These are phyloP conservation scores for Eulemur macaco DNA, from an alignment of 2,113 vertebrate genomes.

Conservation along the genomic window DNA sequence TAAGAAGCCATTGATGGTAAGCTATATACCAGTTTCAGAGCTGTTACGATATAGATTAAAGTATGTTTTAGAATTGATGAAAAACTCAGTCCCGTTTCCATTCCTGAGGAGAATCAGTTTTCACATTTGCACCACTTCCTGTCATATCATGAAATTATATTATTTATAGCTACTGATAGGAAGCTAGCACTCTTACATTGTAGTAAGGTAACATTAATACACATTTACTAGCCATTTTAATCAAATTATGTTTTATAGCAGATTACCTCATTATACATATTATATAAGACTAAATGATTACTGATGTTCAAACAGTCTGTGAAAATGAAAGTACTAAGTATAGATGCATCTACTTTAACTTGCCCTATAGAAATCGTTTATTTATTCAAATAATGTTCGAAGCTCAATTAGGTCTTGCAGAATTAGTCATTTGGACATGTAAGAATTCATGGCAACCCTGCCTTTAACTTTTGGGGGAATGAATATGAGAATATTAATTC, in stretches of 20 bases:
- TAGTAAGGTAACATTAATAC: background rate
- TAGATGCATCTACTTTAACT: background rate
- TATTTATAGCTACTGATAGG: background rate
- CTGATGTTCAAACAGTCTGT: background rate
- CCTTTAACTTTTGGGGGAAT: background rate
- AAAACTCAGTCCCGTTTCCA: background rate
- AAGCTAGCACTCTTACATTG: background rate
- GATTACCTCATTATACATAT: background rate
- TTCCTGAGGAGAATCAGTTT: background rate
- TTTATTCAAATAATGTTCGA: background rate
- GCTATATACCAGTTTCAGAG: background rate
- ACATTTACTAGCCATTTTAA: background rate
- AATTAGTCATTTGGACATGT: background rate
- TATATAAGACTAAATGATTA: background rate
- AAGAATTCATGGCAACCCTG: background rate
- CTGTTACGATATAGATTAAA: background rate
- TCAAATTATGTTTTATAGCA: background rate
- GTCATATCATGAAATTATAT: background rate
- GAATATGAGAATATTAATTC: background rate
- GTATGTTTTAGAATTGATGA: background rate
- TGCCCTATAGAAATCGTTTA: background rate
- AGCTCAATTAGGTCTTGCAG: background rate
- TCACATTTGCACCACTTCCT: background rate
- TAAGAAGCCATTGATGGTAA: background rate
- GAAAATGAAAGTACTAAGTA: background rate